These are phyloP conservation scores for Leptothorax acervorum DNA, from an alignment of 2,888 invertebrate species.

Conservation along the genomic window DNA sequence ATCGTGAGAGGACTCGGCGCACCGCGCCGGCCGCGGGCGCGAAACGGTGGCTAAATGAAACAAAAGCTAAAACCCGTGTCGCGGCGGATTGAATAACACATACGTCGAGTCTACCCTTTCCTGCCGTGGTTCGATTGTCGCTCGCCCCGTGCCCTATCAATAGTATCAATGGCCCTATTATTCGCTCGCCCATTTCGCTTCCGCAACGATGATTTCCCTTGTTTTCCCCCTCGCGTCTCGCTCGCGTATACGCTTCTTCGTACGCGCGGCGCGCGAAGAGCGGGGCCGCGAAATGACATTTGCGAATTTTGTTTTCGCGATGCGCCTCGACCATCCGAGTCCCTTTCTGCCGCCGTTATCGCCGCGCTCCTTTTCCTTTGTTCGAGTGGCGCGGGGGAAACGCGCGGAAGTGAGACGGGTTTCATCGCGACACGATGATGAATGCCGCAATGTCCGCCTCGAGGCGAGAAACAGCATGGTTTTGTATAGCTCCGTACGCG, in stretches of 20 bases:
- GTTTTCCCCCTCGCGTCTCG: neutral
- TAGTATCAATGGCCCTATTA: conserved; percentile 34
- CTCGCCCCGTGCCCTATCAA: conserved; percentile 4
- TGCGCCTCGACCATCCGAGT: neutral
- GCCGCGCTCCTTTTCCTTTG: conserved; percentile 12
- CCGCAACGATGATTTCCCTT: neutral
- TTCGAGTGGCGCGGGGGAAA: conserved; percentile 3
- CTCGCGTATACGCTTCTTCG: neutral
- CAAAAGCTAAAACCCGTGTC: conserved; percentile 23
- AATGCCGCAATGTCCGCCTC: conserved; percentile 52
- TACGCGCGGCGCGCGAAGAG: neutral
- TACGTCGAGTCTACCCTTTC: neutral
- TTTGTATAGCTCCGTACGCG: conserved; percentile 1
- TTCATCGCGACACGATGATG: conserved; percentile 56
- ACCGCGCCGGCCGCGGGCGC: neutral
- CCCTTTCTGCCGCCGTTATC: conserved; percentile 8
- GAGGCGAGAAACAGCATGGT: conserved; percentile 52
- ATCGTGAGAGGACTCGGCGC: neutral
- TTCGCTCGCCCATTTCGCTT: conserved; percentile 4
- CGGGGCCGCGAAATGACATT: conserved; percentile 28
- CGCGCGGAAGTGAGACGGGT: conserved; percentile 1
- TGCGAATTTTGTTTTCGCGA: conserved; percentile 29
- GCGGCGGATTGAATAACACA: conserved; percentile 37
- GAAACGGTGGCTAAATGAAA: conserved; percentile 43
- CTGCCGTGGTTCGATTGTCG: conserved; percentile 1